Evolutionary conservation across 2,888 invertebrate species (phyloP), one percentile per base, ranked within the genome.

Genomic region (Caenorhabditis doughertyi): DNA sequence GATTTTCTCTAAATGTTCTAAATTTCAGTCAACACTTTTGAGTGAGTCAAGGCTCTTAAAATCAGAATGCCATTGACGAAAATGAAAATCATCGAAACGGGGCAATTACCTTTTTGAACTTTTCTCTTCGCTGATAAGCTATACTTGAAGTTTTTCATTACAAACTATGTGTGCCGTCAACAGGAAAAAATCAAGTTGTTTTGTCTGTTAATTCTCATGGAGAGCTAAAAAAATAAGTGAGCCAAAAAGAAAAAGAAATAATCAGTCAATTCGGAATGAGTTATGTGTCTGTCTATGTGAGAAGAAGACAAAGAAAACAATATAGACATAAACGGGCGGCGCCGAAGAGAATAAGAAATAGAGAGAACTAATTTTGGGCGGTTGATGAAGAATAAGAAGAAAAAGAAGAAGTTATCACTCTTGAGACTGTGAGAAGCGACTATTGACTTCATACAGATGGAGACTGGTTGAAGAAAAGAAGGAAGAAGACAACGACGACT

Each of bases 281-380:
- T 35, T 58, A 35, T 58, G 39, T 53, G 29, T 60, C n/a, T n/a
- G n/a, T n/a, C n/a, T n/a, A 21, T 23, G 58, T 23, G 60, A 60
- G 42, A 60, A 60, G 39, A 42, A 56, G 72, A 62, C 72, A 72
- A 71, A 72, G 72, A 72, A 72, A 72, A 72, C 72, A 72, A 72
- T 72, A 60, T 56, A 35, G 56, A 56, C 39, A 60, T 42, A 42
- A 39, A 47, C 60, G 72, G 70, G 62, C 72, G 72, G 72, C 60
- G 72, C 72, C 42, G 60, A 32, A 35, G 27, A 55, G 27, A 35
- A 35, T 49, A 47, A 58, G 27, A 51, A 62, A 32, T 25, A 72
- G 71, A 49, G 25, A 71, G 27, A 35, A 47, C 44, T 47, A 18
- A 47, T 47, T 21, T 35, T 58, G 18, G 18, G 21, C 5, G 39